Base-by-base conservation (phyloP, 1,140 invertebrate genomes). In the Wasmannia auropunctata region DNA sequence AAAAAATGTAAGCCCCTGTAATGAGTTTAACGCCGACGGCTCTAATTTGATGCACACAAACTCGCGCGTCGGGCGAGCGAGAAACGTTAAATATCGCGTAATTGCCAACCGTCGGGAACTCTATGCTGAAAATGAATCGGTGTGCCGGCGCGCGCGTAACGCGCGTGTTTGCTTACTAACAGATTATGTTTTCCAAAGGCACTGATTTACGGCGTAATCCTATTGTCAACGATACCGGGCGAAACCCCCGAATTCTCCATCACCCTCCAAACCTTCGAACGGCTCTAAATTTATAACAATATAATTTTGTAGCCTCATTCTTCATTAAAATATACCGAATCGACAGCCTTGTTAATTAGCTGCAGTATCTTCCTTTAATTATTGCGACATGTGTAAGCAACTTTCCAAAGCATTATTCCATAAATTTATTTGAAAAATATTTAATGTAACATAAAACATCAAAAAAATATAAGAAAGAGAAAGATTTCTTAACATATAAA, bases 1-100 rank as follows among this genome's bases (percentile, higher is more conserved):
- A 81, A 37, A 62, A 81, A 60, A 43, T 43, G 7, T 3, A 56
- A 69, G 62, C 49, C 31, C 10, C 63, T 46, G 62, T 69, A 74
- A 83, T 74, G 79, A 83, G 67, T 83, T 83, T 83, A 83, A 72
- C 67, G 14, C 67, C 51, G 51, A 58, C 79, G 37, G 51, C 43
- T 83, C 79, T 83, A 83, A 83, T 83, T 83, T 83, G 67, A 72
- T 43, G 28, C 67, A 58, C 77, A 70, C 37, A 60, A 58, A 74
- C 54, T 8, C 19, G 25, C n/a, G 49, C 34, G n/a, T 46, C 43
- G 43, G n/a, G 19, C 31, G 28, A 67, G 37, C 65, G 79, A 69
- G 67, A 46, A 83, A 83, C 67, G 79, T 83, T 83, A 83, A 83
- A 83, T 83, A 74, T 83, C 79, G 79, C 28, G 67, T 83, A 74